Evolutionary conservation across 1,140 invertebrate genomes (phyloP).

Genomic region (Spodoptera litura): DNA sequence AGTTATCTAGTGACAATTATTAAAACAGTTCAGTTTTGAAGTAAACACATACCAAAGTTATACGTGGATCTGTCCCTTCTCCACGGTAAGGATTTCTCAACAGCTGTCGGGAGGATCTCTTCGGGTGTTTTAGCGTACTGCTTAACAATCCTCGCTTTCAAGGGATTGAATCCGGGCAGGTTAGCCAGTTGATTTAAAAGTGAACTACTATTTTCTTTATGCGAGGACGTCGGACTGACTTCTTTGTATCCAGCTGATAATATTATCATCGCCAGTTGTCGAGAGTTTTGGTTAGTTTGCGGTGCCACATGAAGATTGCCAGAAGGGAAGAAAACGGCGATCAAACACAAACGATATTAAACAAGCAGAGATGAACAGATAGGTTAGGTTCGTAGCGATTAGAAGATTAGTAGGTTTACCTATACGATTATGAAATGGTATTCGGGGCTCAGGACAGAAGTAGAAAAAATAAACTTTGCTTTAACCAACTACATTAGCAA

Average conservation of each 20-base stretch:
- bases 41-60: constrained; percentile 85
- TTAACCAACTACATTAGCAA: constrained; percentile 2
- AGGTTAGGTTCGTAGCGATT: constrained; percentile 34
- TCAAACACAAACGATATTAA: constrained; percentile 79
- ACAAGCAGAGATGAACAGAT: constrained; percentile 74
- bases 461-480: neutral
- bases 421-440: constrained; percentile 17
- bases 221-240: constrained; percentile 86
- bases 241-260: constrained; percentile 82
- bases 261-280: constrained; percentile 73
- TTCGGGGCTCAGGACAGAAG: constrained; percentile 4
- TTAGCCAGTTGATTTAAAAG: constrained; percentile 89
- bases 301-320: constrained; percentile 81
- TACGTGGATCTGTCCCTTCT: constrained; percentile 89
- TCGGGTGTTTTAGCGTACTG: constrained; percentile 87
- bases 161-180: constrained; percentile 88
- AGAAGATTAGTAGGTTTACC: constrained; percentile 27
- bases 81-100: constrained; percentile 92
- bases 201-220: constrained; percentile 88
- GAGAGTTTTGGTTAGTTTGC: constrained; percentile 75
- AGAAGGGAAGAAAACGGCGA: constrained; percentile 84
- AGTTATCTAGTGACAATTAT: constrained; percentile 49
- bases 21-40: constrained; percentile 51
- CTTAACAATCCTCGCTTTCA: constrained; percentile 88
- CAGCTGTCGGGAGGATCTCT: constrained; percentile 89